Evolutionary conservation across 1,140 invertebrate species (phyloP), one percentile per base, ranked within the genome.

Genomic region (Subanguina moxae): DNA sequence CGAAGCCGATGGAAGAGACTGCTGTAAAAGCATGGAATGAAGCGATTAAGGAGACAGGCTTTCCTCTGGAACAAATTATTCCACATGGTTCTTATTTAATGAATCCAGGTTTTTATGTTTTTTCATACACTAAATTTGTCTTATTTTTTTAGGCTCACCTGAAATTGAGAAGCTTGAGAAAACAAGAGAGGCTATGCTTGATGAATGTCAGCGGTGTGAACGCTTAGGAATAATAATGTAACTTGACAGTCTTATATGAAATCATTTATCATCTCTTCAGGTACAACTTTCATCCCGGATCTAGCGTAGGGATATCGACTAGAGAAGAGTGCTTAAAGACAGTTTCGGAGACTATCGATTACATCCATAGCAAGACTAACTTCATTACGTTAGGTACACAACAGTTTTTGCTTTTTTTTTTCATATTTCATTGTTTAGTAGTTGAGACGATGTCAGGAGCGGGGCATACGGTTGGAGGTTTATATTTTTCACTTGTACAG

Each of bases 71-170:
- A 21, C 63, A 77, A 32, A 83, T 85, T 48, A 64, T 85, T 8
- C 84, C 84, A 11, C 86, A 87, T 82, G 86, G 85, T 1, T 86
- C 85, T 0, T 87, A 86, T 73, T 74, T 87, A 27, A 74, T 87
- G 69, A 87, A 87, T 73, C 81, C 84, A 64, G 86, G 86, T 38
- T 38, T 38, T 38, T 38, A 38, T 38, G 11, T 38, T 38, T 38
- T 3, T 5, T 38, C 11, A 11, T 38, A 11, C 11, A 38, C 3
- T 11, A 38, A 38, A 38, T 11, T 5, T 38, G 3, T 11, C 11
- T 38, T 38, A 11, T 5, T 38, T 38, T 3, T 11, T 11, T 38
- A 38, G 32, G 32, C 11, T 84, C 85, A 7, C 82, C 85, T 7
- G 82, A 85, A 57, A 61, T 72, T 17, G 84, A 84, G 7, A 82